Conservation (phyloP, 1,140 invertebrate species). For the Zaprionus gabonicus region DNA sequence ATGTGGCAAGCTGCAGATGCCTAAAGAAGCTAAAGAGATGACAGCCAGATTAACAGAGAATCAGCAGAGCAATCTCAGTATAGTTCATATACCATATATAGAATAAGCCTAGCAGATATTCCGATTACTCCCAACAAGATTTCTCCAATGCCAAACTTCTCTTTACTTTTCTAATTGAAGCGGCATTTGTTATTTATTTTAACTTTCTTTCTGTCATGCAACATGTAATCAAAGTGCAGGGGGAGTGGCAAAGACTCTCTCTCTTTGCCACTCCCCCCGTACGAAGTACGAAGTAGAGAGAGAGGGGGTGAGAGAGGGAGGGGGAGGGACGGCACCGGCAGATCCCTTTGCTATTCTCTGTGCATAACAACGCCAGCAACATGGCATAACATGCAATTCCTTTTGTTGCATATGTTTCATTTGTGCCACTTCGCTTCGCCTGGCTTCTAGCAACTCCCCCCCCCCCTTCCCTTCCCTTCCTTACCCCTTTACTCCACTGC, state of each 20-base stretch:
- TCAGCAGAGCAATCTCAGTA: too few relatives aligned
- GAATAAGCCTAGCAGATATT: too few relatives aligned
- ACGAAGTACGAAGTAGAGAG: background rate
- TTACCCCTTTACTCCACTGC: background rate
- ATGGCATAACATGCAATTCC: slow-evolving; percentile 19
- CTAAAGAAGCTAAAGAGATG: too few relatives aligned
- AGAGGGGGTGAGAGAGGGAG: background rate
- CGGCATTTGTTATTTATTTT: slow-evolving; percentile 7
- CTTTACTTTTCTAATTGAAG: background rate
- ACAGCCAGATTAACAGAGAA: too few relatives aligned
- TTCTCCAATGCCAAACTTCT: background rate
- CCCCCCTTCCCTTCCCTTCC: too few relatives aligned
- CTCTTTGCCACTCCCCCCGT: too few relatives aligned
- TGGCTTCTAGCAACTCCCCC: background rate
- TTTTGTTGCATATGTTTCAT: slow-evolving; percentile 27
- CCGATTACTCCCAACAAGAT: background rate
- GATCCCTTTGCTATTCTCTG: background rate
- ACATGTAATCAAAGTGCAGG: slow-evolving; percentile 25
- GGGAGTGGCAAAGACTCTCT: background rate
- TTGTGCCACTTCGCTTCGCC: slow-evolving; percentile 14
- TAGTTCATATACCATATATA: too few relatives aligned
- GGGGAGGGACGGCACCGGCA: background rate
- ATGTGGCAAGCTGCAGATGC: too few relatives aligned
- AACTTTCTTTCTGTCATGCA: slow-evolving; percentile 17
- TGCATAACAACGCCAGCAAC: slow-evolving; percentile 14